Percentiles rank a stretch among this genome's conserved stretches.
Conservation (phyloP, 2,113 vertebrate genomes). For the Corvus cornix region DNA sequence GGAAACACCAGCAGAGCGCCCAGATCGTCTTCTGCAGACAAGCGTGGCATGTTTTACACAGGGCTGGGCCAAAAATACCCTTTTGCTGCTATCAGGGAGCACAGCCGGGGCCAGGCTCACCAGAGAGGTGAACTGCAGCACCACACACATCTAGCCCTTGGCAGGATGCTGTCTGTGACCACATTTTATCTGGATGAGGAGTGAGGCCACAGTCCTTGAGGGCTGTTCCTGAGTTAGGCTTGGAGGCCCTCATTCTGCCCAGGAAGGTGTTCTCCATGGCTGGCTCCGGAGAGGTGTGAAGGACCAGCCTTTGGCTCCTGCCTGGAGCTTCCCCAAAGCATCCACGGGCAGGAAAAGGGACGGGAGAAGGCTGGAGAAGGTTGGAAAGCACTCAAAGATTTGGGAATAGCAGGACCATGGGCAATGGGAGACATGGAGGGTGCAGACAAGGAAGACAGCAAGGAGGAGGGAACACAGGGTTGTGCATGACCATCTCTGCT, state of each 20-base stretch:
- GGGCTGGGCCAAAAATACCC: not conserved
- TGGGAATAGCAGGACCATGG: not conserved
- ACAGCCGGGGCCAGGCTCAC: not conserved
- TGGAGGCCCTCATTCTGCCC: not conserved
- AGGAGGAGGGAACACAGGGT: not conserved
- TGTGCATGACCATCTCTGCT: not conserved
- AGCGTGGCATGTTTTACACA: not conserved
- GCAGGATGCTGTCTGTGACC: not conserved
- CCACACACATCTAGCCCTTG: accelerated
- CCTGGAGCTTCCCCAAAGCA: not conserved
- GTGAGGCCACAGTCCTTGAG: not conserved
- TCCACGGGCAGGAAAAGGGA: not conserved
- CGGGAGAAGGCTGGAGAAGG: not conserved
- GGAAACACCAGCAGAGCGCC: not conserved
- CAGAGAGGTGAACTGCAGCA: not conserved
- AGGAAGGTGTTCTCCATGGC: not conserved
- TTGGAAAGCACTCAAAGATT: not conserved
- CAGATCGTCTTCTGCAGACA: not conserved
- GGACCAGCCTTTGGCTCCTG: not conserved
- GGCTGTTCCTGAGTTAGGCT: not conserved
- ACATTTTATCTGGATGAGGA: not conserved
- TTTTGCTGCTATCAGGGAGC: not conserved
- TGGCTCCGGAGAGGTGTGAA: not conserved
- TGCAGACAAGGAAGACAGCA: not conserved
- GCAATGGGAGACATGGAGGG: not conserved